A percentile compares a stretch with the other conserved stretches of the same genome.
Evolutionary conservation across 2,113 vertebrate species (phyloP).

Genomic region (Euleptes europaea): DNA sequence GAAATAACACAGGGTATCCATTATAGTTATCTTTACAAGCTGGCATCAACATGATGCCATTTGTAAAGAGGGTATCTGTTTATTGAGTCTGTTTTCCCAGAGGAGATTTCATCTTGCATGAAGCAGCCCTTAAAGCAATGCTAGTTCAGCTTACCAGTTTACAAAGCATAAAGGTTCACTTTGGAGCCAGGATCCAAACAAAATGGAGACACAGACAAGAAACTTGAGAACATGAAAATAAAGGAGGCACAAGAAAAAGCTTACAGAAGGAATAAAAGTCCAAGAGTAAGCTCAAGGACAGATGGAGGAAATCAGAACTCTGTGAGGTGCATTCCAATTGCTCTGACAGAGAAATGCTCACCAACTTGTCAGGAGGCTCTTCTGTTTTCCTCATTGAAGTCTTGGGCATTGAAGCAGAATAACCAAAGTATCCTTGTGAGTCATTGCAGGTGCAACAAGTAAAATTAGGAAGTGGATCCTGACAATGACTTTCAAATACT

Average conservation of each 20-base stretch:
- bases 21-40: no score
- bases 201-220: no score
- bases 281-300: not conserved
- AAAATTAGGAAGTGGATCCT: not conserved
- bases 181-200: not conserved
- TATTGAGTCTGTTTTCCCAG: not conserved
- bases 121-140: not conserved
- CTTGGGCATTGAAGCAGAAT: not conserved
- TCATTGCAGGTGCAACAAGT: not conserved
- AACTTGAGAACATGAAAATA: not conserved
- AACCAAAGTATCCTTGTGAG: not conserved
- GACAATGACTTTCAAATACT: not conserved
- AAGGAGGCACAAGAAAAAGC: not conserved
- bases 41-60: no score
- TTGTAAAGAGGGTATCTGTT: not conserved
- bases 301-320: not conserved
- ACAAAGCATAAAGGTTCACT: not conserved
- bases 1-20: no score
- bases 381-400: not conserved
- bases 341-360: not conserved
- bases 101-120: no score
- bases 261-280: not conserved
- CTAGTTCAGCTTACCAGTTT: not conserved
- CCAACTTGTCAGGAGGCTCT: not conserved
- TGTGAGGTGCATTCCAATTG: not conserved